Evolutionary conservation across 2,113 vertebrate species (phyloP).

Genomic region (Fregata magnificens): DNA sequence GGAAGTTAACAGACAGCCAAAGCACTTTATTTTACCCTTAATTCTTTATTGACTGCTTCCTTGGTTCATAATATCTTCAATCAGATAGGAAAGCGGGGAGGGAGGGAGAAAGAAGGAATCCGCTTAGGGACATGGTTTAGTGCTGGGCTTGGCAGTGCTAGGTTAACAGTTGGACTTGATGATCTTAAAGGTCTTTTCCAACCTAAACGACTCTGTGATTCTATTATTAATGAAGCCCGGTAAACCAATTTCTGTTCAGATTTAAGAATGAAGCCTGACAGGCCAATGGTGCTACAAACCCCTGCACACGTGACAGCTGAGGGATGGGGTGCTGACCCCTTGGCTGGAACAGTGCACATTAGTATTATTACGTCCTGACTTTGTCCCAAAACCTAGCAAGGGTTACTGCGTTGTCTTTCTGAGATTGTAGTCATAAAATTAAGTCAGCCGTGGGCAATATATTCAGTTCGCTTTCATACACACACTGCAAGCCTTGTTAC

Average conservation of each 20-base stretch:
- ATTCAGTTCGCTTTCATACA: constrained; percentile 56
- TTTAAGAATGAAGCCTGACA: neutral
- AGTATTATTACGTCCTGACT: neutral
- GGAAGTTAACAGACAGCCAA: neutral
- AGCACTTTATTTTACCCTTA: neutral
- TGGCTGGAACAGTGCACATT: neutral
- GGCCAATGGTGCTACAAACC: neutral
- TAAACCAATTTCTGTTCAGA: neutral
- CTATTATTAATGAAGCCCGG: neutral
- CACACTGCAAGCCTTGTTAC: constrained; percentile 80
- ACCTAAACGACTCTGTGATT: too few species aligned
- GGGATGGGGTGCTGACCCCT: neutral
- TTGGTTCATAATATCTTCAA: neutral
- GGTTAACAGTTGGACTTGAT: too few species aligned
- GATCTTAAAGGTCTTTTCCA: too few species aligned
- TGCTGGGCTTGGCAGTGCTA: too few species aligned
- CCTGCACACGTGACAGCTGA: neutral
- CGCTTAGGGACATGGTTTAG: neutral
- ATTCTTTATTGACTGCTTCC: neutral
- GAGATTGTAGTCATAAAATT: constrained; percentile 49
- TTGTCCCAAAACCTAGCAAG: constrained; percentile 24
- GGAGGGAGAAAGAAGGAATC: neutral
- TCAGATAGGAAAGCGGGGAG: neutral
- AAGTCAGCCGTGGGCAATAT: constrained; percentile 50
- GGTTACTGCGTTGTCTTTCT: constrained; percentile 39